Evolutionary conservation across 1,140 invertebrate genomes (phyloP), one percentile per base, ranked within the genome.

Genomic region (Sinonovacula constricta): DNA sequence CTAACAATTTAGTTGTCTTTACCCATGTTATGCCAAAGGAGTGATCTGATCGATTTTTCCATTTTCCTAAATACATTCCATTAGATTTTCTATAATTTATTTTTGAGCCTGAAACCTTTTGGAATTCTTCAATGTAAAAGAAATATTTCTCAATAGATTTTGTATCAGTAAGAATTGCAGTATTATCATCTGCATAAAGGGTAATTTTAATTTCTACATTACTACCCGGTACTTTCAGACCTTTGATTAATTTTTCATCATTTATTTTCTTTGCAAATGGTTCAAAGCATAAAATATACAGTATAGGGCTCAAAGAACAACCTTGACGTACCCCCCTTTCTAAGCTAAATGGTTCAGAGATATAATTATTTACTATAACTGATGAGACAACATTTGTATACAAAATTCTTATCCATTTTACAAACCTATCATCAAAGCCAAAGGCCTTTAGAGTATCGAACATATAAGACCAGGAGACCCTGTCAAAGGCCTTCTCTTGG

Each of bases 241-340:
- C 85, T 60, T 57, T 65, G 34, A 85, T 85, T 24, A 71, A 14
- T 5, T 24, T 26, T 49, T 83, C 80, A 14, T 67, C 31, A 24
- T 75, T 57, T 0, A 76, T 70, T 72, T 75, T 81, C 15, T 36
- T 79, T 14, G 75, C 70, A 31, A 86, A 81, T n/a, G 86, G 86
- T 63, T 92, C 89, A 0, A 91, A 79, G 0, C 85, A 86, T 2
- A 92, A 67, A 65, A 91, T 90, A 82, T 92, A 92, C 0, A 91
- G 76, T 0, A 91, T 60, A 0, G 88, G 87, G 59, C 88, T 89
- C 2, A 91, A 53, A 0, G 90, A 89, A 70, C 89, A 90, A 4
- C 91, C 91, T 75, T 92, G 91, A 7, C 82, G 79, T 0, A 92
- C 88, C 26, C 89, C 87, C 0, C 89, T n/a, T 0, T 51, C 30